Percentiles rank a stretch among this genome's conserved stretches.
Evolutionary conservation across 2,113 vertebrate genomes (phyloP).

Genomic region (Sigmodon hispidus): DNA sequence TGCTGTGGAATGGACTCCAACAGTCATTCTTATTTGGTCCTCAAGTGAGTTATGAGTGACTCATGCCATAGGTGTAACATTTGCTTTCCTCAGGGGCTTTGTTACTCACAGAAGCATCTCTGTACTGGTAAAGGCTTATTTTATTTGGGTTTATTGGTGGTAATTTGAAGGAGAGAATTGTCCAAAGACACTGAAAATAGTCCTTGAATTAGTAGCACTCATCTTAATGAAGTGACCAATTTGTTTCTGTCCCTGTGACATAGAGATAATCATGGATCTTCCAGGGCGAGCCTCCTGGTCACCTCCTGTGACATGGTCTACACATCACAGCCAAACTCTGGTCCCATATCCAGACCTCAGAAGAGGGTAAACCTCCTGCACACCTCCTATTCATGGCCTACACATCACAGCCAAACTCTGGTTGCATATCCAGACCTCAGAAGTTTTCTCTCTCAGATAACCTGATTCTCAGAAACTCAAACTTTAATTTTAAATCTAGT

Average conservation of each 20-base stretch:
- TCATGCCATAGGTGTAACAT: neutral
- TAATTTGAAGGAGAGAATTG: conserved; percentile 40
- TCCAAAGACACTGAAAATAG: conserved; percentile 30
- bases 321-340: neutral
- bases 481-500: conserved; percentile 17
- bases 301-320: neutral
- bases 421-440: neutral
- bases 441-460: neutral
- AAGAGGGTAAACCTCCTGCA: neutral
- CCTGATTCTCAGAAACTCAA: neutral
- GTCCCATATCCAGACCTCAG: no score
- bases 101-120: neutral
- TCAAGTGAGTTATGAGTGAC: conserved; percentile 47
- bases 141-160: neutral
- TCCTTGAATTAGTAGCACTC: neutral
- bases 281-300: neutral
- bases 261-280: neutral
- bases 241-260: neutral
- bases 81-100: conserved; percentile 45
- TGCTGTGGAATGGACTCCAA: neutral
- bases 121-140: neutral
- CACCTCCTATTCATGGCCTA: neutral
- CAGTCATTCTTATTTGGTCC: conserved; percentile 57
- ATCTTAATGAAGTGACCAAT: neutral
- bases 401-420: neutral